Evolutionary conservation across 92 coral and sea anemone species (phyloP).

Genomic region (Epizoanthus illoricatus): DNA sequence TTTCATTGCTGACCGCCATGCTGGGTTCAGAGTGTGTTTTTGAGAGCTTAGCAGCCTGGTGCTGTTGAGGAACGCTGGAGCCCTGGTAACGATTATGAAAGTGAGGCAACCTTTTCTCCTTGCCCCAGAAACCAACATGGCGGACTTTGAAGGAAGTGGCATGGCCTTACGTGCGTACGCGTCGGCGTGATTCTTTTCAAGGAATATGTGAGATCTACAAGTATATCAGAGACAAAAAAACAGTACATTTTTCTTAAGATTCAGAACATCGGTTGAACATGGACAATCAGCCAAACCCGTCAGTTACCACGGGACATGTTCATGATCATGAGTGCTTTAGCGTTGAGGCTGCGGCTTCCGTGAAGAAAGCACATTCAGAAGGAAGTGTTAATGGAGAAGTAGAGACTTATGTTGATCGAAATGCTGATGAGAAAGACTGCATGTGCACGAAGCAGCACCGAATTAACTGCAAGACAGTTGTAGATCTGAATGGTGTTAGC

Average conservation of each 20-base stretch:
- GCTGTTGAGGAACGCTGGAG: neutral
- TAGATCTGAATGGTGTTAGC: conserved; percentile 76
- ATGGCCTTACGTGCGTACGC: neutral
- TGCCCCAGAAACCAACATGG: conserved; percentile 23
- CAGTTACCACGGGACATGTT: conserved; percentile 6
- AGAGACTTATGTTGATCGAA: neutral
- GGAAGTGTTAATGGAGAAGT: conserved; percentile 20
- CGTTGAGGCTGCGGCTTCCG: conserved; percentile 19
- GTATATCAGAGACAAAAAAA: neutral
- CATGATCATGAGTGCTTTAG: neutral
- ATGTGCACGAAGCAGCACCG: conserved; percentile 36
- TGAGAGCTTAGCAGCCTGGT: conserved; percentile 27
- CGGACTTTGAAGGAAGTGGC: conserved; percentile 25
- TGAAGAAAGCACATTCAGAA: conserved; percentile 26
- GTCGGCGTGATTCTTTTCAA: neutral
- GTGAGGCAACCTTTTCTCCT: conserved; percentile 3
- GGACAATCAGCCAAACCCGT: conserved; percentile 25
- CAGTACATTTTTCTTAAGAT: neutral
- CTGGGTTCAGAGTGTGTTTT: conserved; percentile 10
- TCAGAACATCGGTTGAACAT: conserved; percentile 1
- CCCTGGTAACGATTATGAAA: conserved; percentile 27
- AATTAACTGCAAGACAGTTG: conserved; percentile 45
- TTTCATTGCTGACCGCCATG: conserved; percentile 38
- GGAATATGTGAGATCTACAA: neutral
- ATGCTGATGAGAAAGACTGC: conserved; percentile 12